Evolutionary conservation across 2,797 vertebrate genomes (phyloP).

Genomic region (Novumbra hubbsi): DNA sequence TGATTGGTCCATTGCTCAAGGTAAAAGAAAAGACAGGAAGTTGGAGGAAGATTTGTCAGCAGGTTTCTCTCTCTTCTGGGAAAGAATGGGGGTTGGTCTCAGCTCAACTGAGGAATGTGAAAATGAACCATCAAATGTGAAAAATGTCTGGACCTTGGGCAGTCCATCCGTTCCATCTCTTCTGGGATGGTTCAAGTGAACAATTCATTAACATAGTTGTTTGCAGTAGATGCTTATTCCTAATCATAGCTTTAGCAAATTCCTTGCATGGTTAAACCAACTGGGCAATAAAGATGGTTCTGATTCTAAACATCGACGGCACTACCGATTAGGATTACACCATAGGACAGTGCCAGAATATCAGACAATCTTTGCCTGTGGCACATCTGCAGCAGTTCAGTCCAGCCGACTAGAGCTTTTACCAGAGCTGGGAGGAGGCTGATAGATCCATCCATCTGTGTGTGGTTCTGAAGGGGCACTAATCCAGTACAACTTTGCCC

Average conservation of each 20-base stretch:
- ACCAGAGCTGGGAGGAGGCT: slow-evolving; percentile 36
- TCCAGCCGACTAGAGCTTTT: slow-evolving; percentile 24
- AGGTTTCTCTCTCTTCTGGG: slow-evolving; percentile 51
- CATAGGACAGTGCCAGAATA: slow-evolving; percentile 3
- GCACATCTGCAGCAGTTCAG: slow-evolving; percentile 27
- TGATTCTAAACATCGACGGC: background rate
- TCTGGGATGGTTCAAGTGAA: background rate
- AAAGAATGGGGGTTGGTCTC: slow-evolving; percentile 32
- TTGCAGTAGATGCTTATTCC: background rate
- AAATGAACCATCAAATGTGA: slow-evolving; percentile 21
- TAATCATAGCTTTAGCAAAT: background rate
- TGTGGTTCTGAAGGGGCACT: slow-evolving; percentile 50
- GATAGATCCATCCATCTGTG: slow-evolving; percentile 65
- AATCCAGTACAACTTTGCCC: slow-evolving; percentile 74
- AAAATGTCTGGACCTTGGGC: background rate
- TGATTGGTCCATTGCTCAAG: slow-evolving; percentile 55
- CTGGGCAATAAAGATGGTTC: too few species aligned
- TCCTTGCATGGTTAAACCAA: too few species aligned
- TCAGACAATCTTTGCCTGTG: slow-evolving; percentile 15
- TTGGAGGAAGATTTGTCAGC: slow-evolving; percentile 68
- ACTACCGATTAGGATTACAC: background rate
- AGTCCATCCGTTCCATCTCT: background rate
- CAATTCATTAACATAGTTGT: background rate
- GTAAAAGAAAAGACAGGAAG: slow-evolving; percentile 69
- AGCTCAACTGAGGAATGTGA: slow-evolving; percentile 59